A percentile compares a stretch with the other conserved stretches of the same genome.
Conservation (phyloP, 2,888 invertebrate species). For the Acanthosoma haemorrhoidale region DNA sequence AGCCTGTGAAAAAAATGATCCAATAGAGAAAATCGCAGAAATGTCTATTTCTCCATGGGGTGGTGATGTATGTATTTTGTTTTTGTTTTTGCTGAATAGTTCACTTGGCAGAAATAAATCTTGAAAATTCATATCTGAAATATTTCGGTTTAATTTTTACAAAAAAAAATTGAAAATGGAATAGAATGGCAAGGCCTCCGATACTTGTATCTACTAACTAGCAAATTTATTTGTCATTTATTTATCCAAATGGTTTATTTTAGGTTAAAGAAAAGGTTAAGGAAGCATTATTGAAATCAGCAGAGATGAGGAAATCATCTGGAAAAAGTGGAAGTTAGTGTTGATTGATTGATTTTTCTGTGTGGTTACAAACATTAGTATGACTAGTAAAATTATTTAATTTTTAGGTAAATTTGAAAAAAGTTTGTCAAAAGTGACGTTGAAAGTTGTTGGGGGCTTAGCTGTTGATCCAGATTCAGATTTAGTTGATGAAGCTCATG, state of each 20-base stretch:
- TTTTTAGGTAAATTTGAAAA: conserved; percentile 37
- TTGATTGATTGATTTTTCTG: neutral
- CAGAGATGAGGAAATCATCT: conserved; percentile 34
- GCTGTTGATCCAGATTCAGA: conserved; percentile 91
- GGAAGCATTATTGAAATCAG: conserved; percentile 31
- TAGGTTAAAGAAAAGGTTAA: conserved; percentile 29
- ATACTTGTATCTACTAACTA: too few relatives aligned
- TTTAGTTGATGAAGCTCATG: conserved; percentile 71
- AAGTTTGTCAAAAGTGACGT: conserved; percentile 52
- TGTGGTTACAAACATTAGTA: neutral
- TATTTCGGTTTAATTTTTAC: too few relatives aligned
- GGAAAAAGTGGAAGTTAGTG: conserved; percentile 34
- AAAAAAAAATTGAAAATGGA: too few relatives aligned
- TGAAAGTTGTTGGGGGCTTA: conserved; percentile 74
- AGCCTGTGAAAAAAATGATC: conserved; percentile 53
- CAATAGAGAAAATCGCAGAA: conserved; percentile 58
- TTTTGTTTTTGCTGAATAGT: too few relatives aligned
- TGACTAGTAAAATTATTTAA: neutral
- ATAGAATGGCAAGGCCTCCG: too few relatives aligned
- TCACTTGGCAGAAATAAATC: too few relatives aligned
- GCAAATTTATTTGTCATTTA: too few relatives aligned
- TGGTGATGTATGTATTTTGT: conserved; percentile 59
- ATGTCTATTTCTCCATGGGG: conserved; percentile 80
- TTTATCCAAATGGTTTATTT: too few relatives aligned
- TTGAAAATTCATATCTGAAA: too few relatives aligned